Percentiles rank a stretch among this genome's conserved stretches.
These are phyloP conservation scores for Mormoops blainvillei DNA, from an alignment of 2,113 vertebrate species.

Conservation along the genomic window DNA sequence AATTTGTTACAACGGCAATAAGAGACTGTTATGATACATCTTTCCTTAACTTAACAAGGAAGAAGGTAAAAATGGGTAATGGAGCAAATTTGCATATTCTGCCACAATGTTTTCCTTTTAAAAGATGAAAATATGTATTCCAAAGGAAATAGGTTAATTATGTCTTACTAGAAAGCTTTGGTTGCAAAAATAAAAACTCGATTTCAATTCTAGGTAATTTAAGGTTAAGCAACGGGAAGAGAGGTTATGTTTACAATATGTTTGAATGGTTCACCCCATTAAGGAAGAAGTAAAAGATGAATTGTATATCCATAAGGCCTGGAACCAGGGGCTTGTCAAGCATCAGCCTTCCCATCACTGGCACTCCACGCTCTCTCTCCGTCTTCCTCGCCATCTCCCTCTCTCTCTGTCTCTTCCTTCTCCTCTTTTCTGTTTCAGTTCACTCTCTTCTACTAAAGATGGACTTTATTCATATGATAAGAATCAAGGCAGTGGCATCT, in stretches of 20 bases:
- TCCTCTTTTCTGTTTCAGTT: background rate
- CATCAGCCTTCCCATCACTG: background rate
- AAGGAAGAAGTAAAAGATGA: background rate
- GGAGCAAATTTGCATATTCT: background rate
- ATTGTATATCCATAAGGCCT: background rate
- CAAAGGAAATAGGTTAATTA: background rate
- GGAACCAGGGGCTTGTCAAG: background rate
- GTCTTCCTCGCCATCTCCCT: background rate
- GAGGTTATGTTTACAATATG: background rate
- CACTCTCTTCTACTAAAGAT: background rate
- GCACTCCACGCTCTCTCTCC: no score
- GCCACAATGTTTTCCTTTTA: background rate
- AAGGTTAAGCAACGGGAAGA: background rate
- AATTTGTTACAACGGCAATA: background rate
- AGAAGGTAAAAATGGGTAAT: background rate
- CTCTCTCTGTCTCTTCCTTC: background rate
- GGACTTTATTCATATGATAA: background rate
- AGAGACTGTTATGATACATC: background rate
- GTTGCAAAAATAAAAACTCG: background rate
- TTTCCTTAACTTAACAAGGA: background rate
- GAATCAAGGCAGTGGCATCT: background rate
- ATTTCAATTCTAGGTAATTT: background rate
- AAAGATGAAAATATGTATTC: background rate
- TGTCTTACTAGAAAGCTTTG: background rate
- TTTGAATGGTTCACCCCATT: background rate